phyloP scores from a whole-genome alignment of 92 coral and sea anemone genomes.

The Epizoanthus stellaris region DNA sequence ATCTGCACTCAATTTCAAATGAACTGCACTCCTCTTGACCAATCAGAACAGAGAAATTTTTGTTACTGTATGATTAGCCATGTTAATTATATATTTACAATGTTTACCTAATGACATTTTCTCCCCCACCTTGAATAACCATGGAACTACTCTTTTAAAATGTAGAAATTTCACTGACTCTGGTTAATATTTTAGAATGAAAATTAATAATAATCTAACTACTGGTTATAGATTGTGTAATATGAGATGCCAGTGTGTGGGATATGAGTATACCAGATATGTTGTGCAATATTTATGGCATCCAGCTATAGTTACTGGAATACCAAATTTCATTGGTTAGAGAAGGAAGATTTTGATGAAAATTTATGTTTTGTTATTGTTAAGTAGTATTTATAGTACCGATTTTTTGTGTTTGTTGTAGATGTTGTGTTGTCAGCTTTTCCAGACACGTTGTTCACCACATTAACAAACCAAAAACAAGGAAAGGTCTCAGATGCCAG shows the following conservation, averaged over 20 bases:
- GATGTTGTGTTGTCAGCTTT: conserved; percentile 84
- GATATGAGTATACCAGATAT: background rate
- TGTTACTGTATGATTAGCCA: background rate
- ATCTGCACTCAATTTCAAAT: background rate
- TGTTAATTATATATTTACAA: background rate
- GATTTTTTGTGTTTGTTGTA: conserved; percentile 7
- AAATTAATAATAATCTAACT: background rate
- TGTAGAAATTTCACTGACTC: too few relatives aligned
- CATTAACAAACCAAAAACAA: conserved; percentile 46
- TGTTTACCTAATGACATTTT: background rate
- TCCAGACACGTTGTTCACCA: conserved; percentile 92
- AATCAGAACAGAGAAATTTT: too few relatives aligned
- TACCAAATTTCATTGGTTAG: too few relatives aligned
- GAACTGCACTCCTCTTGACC: too few relatives aligned
- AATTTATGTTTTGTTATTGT: background rate
- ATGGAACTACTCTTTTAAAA: too few relatives aligned
- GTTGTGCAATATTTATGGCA: too few relatives aligned
- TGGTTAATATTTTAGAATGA: background rate
- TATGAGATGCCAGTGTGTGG: background rate
- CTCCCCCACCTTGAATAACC: too few relatives aligned
- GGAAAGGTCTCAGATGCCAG: conserved; percentile 1
- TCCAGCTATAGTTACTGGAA: background rate
- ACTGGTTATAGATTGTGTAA: background rate
- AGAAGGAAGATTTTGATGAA: too few relatives aligned
- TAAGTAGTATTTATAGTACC: background rate